Evolutionary conservation across 2,113 vertebrate species (phyloP).

Genomic region (Anarhynchus alexandrinus): DNA sequence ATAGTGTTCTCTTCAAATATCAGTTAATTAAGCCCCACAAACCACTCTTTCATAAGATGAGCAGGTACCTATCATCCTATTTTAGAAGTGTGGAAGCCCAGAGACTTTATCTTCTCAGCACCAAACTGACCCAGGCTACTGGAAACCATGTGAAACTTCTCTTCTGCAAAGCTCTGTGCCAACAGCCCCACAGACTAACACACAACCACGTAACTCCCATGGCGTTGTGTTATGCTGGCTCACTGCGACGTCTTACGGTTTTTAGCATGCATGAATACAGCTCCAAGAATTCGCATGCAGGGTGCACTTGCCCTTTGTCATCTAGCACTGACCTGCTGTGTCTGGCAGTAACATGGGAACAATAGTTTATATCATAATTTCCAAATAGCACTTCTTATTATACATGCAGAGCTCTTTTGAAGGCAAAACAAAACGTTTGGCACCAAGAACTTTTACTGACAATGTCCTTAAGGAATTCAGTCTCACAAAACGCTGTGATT

Average conservation of each 20-base stretch:
- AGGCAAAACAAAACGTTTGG: neutral
- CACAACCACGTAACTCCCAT: neutral
- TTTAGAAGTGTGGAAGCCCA: neutral
- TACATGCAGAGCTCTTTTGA: neutral
- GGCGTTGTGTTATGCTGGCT: neutral
- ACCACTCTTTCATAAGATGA: neutral
- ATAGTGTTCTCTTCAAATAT: neutral
- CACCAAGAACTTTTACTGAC: neutral
- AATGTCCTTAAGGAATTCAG: neutral
- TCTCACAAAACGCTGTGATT: neutral
- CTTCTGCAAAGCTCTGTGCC: neutral
- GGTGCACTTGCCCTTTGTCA: slow-evolving; percentile 11
- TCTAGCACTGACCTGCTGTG: slow-evolving; percentile 9
- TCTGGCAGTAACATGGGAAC: neutral
- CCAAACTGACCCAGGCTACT: neutral
- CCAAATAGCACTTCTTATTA: neutral
- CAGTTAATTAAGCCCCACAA: neutral
- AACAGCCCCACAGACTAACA: neutral
- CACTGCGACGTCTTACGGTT: neutral
- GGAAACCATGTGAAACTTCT: neutral
- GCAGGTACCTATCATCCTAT: neutral
- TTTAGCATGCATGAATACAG: slow-evolving; percentile 10
- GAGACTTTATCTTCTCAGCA: neutral
- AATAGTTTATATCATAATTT: slow-evolving; percentile 26
- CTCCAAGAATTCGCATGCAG: slow-evolving; percentile 25